Percentiles rank a stretch among this genome's conserved stretches.
Conservation (phyloP, 2,797 vertebrate species). For the Vespertilio murinus region DNA sequence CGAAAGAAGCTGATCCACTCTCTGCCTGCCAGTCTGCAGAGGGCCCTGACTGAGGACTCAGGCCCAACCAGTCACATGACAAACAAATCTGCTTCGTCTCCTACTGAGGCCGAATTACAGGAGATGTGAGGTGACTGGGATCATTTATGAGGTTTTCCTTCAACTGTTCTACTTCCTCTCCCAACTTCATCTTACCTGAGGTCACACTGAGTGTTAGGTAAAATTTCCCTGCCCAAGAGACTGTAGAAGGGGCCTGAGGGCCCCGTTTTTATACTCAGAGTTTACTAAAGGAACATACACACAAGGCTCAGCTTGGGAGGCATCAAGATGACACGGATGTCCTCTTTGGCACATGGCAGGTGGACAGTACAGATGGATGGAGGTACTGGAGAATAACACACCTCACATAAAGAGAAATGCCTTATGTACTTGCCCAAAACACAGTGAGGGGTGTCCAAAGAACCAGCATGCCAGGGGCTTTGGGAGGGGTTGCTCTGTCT, state of each 20-base stretch:
- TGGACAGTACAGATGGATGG: neutral
- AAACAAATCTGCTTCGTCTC: constrained; percentile 49
- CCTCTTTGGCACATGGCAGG: neutral
- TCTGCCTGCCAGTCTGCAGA: constrained; percentile 84
- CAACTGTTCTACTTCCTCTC: neutral
- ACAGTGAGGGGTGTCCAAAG: neutral
- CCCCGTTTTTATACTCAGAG: neutral
- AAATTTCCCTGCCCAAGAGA: neutral
- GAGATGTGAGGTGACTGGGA: neutral
- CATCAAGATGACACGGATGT: neutral
- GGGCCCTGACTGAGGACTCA: constrained; percentile 86
- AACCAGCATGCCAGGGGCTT: neutral
- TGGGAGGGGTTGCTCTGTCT: neutral
- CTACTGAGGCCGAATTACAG: neutral
- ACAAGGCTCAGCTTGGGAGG: neutral
- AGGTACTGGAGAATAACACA: neutral
- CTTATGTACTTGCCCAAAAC: neutral
- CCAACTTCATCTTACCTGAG: neutral
- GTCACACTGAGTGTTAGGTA: neutral
- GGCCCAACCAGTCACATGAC: constrained; percentile 55
- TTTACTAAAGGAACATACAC: neutral
- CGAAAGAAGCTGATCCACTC: constrained; percentile 85
- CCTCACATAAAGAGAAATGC: neutral
- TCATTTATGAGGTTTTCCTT: neutral
- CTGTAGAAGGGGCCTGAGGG: neutral